Conservation (phyloP, 2,113 vertebrate genomes). For the Rousettus leschenaultii region DNA sequence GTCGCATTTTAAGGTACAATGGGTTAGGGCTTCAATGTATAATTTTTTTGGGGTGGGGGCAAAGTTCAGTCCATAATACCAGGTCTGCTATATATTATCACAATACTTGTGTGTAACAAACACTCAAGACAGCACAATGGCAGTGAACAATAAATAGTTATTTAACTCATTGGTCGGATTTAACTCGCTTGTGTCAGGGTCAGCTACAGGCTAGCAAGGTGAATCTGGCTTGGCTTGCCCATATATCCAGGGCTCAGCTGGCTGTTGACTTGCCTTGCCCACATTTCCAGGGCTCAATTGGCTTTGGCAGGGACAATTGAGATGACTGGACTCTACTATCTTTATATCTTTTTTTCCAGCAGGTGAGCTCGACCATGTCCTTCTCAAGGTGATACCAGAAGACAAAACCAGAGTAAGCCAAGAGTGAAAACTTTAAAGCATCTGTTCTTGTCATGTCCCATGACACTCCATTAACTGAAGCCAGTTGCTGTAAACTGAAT, state of each 20-base stretch:
- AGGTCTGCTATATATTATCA: too few species aligned
- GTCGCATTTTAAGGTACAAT: not conserved
- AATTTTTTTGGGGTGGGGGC: not conserved
- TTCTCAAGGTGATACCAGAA: not conserved
- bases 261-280: rapidly evolving
- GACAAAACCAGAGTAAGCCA: not conserved
- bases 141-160: not conserved
- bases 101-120: too few species aligned
- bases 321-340: too few species aligned
- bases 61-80: not conserved
- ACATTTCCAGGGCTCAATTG: not conserved
- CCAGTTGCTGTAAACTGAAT: not conserved
- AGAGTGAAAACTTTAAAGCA: not conserved
- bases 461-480: not conserved
- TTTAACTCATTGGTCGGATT: not conserved
- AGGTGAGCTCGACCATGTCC: rapidly evolving
- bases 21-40: not conserved
- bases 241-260: not conserved
- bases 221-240: rapidly evolving
- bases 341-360: not conserved
- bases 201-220: not conserved
- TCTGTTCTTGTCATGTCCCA: not conserved
- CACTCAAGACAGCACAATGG: not conserved
- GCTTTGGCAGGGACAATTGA: not conserved
- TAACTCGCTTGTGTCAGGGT: not conserved